phyloP scores from a whole-genome alignment of 2,797 vertebrate genomes.

The Oceanodroma leucorhoa region DNA sequence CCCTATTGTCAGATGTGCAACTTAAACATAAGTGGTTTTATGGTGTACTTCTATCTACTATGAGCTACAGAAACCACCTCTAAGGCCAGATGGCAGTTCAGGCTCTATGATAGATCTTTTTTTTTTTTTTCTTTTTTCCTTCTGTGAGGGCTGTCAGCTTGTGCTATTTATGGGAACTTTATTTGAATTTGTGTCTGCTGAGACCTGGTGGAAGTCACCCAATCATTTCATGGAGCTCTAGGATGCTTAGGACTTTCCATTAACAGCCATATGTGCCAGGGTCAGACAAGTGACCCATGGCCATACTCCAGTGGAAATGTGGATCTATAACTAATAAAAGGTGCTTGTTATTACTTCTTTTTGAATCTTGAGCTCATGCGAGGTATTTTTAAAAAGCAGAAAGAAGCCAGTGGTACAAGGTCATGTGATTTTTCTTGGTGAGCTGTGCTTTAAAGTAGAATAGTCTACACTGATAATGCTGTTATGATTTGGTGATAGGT shows the following conservation, averaged over 20 bases:
- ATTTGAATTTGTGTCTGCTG: background rate
- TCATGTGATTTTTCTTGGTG: background rate
- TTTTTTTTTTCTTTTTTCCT: rapidly evolving
- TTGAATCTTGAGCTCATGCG: background rate
- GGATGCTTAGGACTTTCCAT: background rate
- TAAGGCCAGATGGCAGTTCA: background rate
- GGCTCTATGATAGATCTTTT: background rate
- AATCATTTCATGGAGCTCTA: background rate
- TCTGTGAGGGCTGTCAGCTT: background rate
- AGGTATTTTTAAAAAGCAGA: background rate
- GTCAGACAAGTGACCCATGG: background rate
- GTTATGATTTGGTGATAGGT: background rate
- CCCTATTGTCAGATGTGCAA: background rate
- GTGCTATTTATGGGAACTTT: background rate
- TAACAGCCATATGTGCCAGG: background rate
- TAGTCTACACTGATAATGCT: background rate
- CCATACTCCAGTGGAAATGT: background rate
- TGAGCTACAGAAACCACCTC: background rate
- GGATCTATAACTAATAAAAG: background rate
- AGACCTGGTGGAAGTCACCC: background rate
- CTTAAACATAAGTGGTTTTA: background rate
- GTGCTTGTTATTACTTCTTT: background rate
- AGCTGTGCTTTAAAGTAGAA: background rate
- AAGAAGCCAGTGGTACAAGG: background rate
- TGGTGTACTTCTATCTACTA: background rate